Base-by-base conservation (phyloP, 2,797 vertebrate species). In the Enteromius thamalakanensis region DNA sequence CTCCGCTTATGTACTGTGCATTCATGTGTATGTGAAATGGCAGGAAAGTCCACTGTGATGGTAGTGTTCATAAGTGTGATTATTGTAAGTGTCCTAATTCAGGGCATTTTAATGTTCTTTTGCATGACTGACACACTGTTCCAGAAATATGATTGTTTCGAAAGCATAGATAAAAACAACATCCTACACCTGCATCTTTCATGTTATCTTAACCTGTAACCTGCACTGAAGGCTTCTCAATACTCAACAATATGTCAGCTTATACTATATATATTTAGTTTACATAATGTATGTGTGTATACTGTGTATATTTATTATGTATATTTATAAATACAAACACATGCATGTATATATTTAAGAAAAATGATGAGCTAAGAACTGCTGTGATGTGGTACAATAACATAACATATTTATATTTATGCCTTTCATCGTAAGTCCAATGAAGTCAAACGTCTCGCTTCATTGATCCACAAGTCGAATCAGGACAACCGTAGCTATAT, bases 1-100 rank as follows among this genome's bases (percentile, higher is more conserved):
- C 62, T 40, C 55, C 53, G 3, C 53, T 67, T 71, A 45, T 79
- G 64, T 65, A 29, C 65, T 84, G 78, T 81, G 47, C 21, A 34
- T 82, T 69, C 51, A 55, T 83, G 67, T 83, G 79, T 58, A 82
- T 47, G 58, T 86, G 70, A 76, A 74, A 80, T 29, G 45, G 64
- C 64, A 60, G 51, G 37, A 77, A 55, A 81, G 55, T 55, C 58
- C 37, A 81, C 19, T 37, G 71, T 47, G 55, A 42, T 72, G 68
- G 67, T 29, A 53, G 60, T 81, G 81, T 51, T 51, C 45, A 23
- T 11, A 19, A 65, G 6, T n/a, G 26, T 72, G 32, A 17, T 74
- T 55, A 7, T 47, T 71, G 76, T 49, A 29, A 15, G 32, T 67
- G 58, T 14, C 51, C 34, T 26, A 58, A 42, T 76, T 76, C 51